Percentiles rank a stretch among this genome's conserved stretches.
phyloP scores from a whole-genome alignment of 2,797 vertebrate species.

The Hemitrygon akajei region DNA sequence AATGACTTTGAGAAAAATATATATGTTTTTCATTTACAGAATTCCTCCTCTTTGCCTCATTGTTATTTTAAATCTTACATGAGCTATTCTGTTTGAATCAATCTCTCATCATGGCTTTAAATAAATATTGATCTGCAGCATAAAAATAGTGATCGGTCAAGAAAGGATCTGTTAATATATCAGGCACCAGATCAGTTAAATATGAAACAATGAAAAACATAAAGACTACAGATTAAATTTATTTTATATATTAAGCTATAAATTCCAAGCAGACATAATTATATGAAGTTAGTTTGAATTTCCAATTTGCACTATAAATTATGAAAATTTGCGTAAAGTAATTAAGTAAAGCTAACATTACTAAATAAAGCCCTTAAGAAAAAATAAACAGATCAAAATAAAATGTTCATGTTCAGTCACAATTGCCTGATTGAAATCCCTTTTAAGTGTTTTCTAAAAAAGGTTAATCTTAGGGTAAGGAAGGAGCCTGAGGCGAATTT shows the following conservation, averaged over 20 bases:
- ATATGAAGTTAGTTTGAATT: not conserved
- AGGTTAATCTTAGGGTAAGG: not conserved
- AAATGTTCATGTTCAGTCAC: not conserved
- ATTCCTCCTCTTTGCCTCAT: not conserved
- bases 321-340: not conserved
- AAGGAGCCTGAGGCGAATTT: not conserved
- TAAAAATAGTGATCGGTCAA: not conserved
- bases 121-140: not conserved
- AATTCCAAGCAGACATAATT: not conserved
- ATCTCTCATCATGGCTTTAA: not conserved
- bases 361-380: not conserved
- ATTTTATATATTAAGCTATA: not conserved
- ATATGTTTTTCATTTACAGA: not conserved
- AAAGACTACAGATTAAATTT: not conserved
- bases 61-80: not conserved
- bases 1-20: not conserved
- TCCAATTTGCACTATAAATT: not conserved
- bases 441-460: not conserved
- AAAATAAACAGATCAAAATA: not conserved
- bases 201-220: not conserved
- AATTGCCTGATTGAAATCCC: not conserved
- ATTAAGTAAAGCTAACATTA: not conserved
- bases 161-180: not conserved
- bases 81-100: not conserved
- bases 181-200: not conserved